Base-by-base conservation (phyloP, 2,113 vertebrate species). In the Miniopterus natalensis region DNA sequence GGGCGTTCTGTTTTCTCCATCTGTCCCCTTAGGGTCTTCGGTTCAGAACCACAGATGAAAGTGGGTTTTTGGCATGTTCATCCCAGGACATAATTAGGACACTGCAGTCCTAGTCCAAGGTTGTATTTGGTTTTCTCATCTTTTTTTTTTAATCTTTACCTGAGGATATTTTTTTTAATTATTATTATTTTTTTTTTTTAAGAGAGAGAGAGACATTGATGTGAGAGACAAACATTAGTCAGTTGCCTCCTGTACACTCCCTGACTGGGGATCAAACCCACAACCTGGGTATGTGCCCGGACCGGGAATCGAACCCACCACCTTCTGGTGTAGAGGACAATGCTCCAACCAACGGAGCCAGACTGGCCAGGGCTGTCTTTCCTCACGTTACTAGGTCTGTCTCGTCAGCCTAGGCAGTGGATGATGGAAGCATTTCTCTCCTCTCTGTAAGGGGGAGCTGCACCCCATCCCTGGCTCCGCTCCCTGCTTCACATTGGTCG, bases 1-100 rank as follows among this genome's bases (percentile, higher is more conserved):
- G 2, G 31, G 25, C 25, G 0, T 0, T 29, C 40, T 31, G 1
- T 18, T 14, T 61, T n/a, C 15, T 57, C 73, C 20, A 0, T 3
- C 21, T 42, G 2, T 6, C 42, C 40, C 10, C 47, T 51, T 18
- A 55, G 45, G 49, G 31, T 14, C 65, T 74, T 15, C 36, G 18
- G 21, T 29, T 68, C 45, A 53, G 51, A 95, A 18, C 31, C 5
- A 4, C 17, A 15, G 23, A 9, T 14, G 17, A 73, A 0, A 21
- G 84, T 11, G 29, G 70, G 11, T 27, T 83, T 75, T 57, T 25
- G 4, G 31, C 73, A 3, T 27, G 29, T 14, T 1, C 15, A 1
- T 61, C 45, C 31, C 70, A 3, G 29, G 65, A 59, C 11, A 15
- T 21, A 55, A 10, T 25, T 21, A 20, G 21, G 13, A 55, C 31